Evolutionary conservation across 2,113 vertebrate species (phyloP).

Genomic region (Falco punctatus): DNA sequence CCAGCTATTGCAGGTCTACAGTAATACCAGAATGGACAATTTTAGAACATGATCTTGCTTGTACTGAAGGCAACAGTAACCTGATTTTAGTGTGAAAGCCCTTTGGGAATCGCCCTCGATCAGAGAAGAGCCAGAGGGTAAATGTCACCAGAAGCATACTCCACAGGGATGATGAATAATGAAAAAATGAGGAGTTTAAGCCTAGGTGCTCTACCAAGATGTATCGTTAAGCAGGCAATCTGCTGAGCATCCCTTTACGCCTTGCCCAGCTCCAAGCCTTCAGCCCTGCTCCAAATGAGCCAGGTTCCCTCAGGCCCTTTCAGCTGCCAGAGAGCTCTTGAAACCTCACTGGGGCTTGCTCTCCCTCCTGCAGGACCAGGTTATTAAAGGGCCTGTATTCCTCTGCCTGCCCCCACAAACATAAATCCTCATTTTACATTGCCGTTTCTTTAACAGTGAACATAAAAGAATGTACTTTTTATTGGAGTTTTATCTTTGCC

Average conservation of each 20-base stretch:
- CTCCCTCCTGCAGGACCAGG: background rate
- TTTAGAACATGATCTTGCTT: background rate
- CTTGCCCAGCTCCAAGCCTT: background rate
- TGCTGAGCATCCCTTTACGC: background rate
- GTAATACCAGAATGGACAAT: background rate
- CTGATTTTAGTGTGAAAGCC: background rate
- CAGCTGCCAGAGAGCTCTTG: background rate
- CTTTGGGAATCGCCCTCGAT: background rate
- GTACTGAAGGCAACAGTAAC: background rate
- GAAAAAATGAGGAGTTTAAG: background rate
- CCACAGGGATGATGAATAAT: background rate
- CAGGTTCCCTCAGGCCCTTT: slow-evolving; percentile 1
- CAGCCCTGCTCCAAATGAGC: background rate
- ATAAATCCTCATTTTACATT: slow-evolving; percentile 45
- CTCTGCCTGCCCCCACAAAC: slow-evolving; percentile 17
- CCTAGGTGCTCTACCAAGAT: background rate
- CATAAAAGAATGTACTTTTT: slow-evolving; percentile 65
- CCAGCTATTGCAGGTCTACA: background rate
- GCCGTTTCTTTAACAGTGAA: slow-evolving; percentile 33
- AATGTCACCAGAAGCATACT: background rate
- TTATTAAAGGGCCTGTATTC: slow-evolving; percentile 49
- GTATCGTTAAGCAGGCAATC: background rate
- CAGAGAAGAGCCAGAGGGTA: background rate
- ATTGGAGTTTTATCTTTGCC: slow-evolving; percentile 67
- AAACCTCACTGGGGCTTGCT: background rate